Base-by-base conservation (phyloP, 1,140 invertebrate species). In the Hirudo medicinalis region DNA sequence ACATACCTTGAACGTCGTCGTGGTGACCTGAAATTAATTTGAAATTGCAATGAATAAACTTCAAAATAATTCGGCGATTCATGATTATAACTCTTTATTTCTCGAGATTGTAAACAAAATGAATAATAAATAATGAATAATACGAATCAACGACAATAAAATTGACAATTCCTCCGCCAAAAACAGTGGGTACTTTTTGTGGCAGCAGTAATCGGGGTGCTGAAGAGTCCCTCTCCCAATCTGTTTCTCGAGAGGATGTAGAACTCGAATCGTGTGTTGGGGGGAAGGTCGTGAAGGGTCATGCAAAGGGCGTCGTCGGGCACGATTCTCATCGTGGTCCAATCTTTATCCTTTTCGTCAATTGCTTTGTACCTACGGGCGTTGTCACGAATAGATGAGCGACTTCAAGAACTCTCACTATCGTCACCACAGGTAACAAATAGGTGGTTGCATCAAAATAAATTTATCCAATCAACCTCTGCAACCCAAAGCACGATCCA, bases 201-300 rank as follows among this genome's bases (percentile, higher is more conserved):
- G 80, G 87, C 87, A 70, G 93, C 89, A 32, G 88, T 90, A 77
- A 97, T 89, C 54, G 91, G 87, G 25, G 93, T 90, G 83, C 93
- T 96, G 85, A 91, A 89, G 88, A 94, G 91, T 71, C 94, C 93
- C 79, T 95, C 91, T 67, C 94, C 94, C 53, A 94, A 86, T 9
- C 89, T 87, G 81, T 97, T 97, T 78, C 92, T 91, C 49, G 94
- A 92, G 75, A 95, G 87, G 66, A 98, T 92, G 85, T 94, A 91
- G 83, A 98, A 97, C 82, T 97, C 92, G 83, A 97, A 97, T 29
- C 88, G 88, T 8, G 91, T 94, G 69, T 90, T 90, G 3, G 92
- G 91, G 75, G 88, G 87, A 69, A 97, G 84, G 70, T 89, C 88
- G 80, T 93, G 94, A 78, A 98, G 90, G 72, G 91, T 94, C 70